Conservation (phyloP, 2,888 invertebrate genomes). For the Microplitis manilae region DNA sequence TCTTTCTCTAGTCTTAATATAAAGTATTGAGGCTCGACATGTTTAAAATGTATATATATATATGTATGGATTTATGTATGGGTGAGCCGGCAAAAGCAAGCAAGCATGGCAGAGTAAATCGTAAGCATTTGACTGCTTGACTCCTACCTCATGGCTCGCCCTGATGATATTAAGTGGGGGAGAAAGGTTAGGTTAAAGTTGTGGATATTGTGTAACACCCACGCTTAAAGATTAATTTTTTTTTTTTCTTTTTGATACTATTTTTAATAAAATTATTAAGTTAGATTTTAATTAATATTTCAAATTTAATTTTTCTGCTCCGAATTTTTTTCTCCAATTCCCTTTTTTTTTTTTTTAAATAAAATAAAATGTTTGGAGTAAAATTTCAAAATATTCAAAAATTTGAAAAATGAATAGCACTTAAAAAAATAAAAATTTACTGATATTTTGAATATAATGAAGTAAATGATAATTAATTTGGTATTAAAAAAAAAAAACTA, state of each 20-base stretch:
- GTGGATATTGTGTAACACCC: conserved; percentile 66
- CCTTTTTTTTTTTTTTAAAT: too few relatives aligned
- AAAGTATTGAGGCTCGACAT: neutral
- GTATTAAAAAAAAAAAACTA: conserved; percentile 41
- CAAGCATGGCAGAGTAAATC: conserved; percentile 8
- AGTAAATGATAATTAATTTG: conserved; percentile 36
- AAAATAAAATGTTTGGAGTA: too few relatives aligned
- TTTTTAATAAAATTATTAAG: too few relatives aligned
- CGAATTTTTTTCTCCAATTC: too few relatives aligned
- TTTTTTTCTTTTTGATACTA: neutral
- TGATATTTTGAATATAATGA: too few relatives aligned
- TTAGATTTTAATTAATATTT: too few relatives aligned
- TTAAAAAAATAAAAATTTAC: too few relatives aligned
- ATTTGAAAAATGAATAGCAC: too few relatives aligned
- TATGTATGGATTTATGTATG: conserved; percentile 18
- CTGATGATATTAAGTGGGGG: conserved; percentile 53
- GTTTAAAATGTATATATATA: neutral
- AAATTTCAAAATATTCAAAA: too few relatives aligned
- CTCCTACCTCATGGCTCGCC: conserved; percentile 54
- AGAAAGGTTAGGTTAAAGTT: conserved; percentile 68
- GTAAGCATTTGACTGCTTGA: conserved; percentile 39
- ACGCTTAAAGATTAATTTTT: conserved; percentile 47
- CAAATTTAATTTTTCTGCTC: too few relatives aligned
- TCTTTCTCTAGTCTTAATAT: neutral
- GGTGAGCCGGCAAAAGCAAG: conserved; percentile 11